A percentile compares a stretch with the other conserved stretches of the same genome.
These are phyloP conservation scores for Poeciliopsis presidionis DNA, from an alignment of 2,797 vertebrate species.

Conservation along the genomic window DNA sequence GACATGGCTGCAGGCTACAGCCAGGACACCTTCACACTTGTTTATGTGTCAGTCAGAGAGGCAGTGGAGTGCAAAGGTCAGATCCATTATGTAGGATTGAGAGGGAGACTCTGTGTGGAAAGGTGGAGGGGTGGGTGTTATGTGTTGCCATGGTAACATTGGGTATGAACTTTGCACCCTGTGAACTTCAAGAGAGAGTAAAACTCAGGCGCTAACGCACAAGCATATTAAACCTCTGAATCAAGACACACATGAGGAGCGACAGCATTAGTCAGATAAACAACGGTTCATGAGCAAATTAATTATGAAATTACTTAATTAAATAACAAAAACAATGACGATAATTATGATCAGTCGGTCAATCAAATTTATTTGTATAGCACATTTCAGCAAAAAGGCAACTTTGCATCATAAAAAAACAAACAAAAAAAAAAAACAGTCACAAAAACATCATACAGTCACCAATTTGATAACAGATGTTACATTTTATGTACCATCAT, in stretches of 20 bases:
- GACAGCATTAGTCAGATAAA: constrained; percentile 26
- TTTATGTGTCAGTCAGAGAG: constrained; percentile 66
- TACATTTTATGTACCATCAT: too few species aligned
- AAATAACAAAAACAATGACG: background rate
- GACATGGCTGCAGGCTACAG: constrained; percentile 58
- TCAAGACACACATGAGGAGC: constrained; percentile 50
- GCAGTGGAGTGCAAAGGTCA: constrained; percentile 76
- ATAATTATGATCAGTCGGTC: too few species aligned
- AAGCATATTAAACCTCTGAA: constrained; percentile 64
- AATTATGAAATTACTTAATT: background rate
- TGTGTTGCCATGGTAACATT: constrained; percentile 80
- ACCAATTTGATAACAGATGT: too few species aligned
- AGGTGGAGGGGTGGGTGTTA: constrained; percentile 59
- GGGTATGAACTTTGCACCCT: constrained; percentile 75
- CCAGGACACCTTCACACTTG: constrained; percentile 64
- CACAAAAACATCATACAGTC: too few species aligned
- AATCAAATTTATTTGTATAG: too few species aligned
- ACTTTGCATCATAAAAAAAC: too few species aligned
- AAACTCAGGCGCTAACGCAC: constrained; percentile 33
- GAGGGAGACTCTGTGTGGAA: constrained; percentile 73
- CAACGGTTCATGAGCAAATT: background rate
- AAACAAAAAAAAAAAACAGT: too few species aligned
- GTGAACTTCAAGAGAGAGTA: constrained; percentile 74
- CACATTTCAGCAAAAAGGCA: too few species aligned
- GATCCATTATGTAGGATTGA: constrained; percentile 81